A percentile compares a stretch with the other conserved stretches of the same genome.
Evolutionary conservation across 1,140 invertebrate genomes (phyloP).

Genomic region (Diplogasteroides magnus): DNA sequence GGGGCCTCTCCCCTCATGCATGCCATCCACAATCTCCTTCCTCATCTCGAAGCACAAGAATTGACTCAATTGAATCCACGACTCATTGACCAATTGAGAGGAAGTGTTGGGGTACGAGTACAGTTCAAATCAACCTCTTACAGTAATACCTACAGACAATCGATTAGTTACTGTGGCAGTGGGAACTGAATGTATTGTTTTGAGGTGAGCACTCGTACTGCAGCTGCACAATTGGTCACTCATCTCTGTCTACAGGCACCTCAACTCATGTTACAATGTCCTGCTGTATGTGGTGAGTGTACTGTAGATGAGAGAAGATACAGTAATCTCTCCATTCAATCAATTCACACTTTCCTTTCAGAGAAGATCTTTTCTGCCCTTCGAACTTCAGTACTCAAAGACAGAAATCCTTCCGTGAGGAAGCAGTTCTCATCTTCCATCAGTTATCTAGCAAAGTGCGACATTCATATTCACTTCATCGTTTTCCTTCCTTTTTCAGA

Average conservation of each 20-base stretch:
- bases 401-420: background rate
- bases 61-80: background rate
- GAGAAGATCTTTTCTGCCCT: background rate
- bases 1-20: constrained; percentile 79
- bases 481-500: background rate
- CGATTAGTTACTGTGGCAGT: too few relatives aligned
- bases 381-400: background rate
- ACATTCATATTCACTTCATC: background rate
- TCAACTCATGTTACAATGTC: constrained; percentile 19
- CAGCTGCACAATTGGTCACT: constrained; percentile 28
- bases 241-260: constrained; percentile 25
- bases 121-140: background rate
- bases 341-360: background rate
- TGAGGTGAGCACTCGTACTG: constrained; percentile 24
- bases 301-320: constrained; percentile 73
- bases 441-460: background rate
- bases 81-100: constrained; percentile 4
- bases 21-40: constrained; percentile 65
- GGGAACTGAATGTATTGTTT: too few relatives aligned
- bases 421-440: background rate
- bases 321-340: constrained; percentile 8
- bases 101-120: background rate
- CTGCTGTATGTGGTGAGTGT: constrained; percentile 28
- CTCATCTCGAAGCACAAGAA: constrained; percentile 15
- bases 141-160: too few relatives aligned